Evolutionary conservation across 2,113 vertebrate genomes (phyloP).

Genomic region (Prunella himalayana): DNA sequence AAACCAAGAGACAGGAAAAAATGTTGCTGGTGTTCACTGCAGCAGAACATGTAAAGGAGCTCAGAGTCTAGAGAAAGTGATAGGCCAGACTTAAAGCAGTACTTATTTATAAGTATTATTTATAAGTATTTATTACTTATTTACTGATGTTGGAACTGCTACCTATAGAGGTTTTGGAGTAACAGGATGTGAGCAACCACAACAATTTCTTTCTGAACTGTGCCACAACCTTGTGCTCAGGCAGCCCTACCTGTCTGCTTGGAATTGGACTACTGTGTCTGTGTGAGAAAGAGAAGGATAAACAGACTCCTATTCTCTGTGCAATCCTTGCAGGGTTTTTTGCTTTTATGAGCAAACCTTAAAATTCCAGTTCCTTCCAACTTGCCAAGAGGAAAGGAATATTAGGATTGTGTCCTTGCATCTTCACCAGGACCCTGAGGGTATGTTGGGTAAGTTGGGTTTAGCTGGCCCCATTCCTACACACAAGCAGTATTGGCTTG

Average conservation of each 20-base stretch:
- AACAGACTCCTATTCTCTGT: background rate
- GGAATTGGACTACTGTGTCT: background rate
- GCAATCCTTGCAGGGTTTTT: background rate
- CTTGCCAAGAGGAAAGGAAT: background rate
- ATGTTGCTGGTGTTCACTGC: background rate
- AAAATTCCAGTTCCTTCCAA: background rate
- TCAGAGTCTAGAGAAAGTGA: background rate
- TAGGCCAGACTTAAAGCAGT: background rate
- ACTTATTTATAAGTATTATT: background rate
- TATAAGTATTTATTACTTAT: background rate
- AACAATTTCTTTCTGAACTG: background rate
- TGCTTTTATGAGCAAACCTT: background rate
- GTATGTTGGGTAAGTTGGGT: background rate
- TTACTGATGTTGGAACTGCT: background rate
- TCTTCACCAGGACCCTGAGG: background rate
- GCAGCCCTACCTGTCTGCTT: background rate
- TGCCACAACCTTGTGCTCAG: accelerated
- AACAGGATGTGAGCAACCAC: background rate
- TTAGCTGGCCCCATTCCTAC: background rate
- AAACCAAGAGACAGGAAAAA: background rate
- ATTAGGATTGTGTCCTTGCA: background rate
- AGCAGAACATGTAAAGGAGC: background rate
- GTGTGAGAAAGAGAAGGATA: background rate
- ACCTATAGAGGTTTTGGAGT: background rate
- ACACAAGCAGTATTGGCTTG: background rate